phyloP scores from a whole-genome alignment of 2,888 invertebrate species.

The Andrena haemorrhoa region DNA sequence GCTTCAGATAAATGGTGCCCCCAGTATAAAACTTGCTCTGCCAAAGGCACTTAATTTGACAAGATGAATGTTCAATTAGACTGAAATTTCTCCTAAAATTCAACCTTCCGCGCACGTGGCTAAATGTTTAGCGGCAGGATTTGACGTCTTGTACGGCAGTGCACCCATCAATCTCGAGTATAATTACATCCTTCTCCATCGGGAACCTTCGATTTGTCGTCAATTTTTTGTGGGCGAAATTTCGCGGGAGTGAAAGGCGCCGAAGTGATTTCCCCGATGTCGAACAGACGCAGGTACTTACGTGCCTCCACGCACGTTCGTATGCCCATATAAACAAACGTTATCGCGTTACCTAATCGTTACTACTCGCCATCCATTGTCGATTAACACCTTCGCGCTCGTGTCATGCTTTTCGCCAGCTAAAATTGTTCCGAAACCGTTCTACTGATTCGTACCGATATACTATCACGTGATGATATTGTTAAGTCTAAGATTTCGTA shows the following conservation, averaged over 20 bases:
- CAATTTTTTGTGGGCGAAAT: conserved; percentile 26
- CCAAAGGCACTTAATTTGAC: too few species aligned
- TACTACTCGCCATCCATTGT: conserved; percentile 15
- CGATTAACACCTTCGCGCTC: conserved; percentile 19
- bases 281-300: background rate
- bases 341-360: conserved; percentile 55
- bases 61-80: too few species aligned
- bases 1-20: too few species aligned
- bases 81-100: too few species aligned
- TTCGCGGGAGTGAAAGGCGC: conserved; percentile 52
- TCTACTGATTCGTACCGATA: background rate
- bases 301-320: conserved; percentile 32
- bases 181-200: conserved; percentile 1
- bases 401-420: conserved; percentile 20
- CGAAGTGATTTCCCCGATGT: conserved; percentile 28
- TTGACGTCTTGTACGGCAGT: background rate
- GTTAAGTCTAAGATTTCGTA: too few species aligned
- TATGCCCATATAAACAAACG: conserved; percentile 49
- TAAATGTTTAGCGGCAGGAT: too few species aligned
- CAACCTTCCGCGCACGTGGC: too few species aligned
- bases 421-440: background rate
- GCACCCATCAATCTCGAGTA: background rate
- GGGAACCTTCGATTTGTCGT: conserved; percentile 5
- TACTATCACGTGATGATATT: background rate
- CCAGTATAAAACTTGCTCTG: too few species aligned